Evolutionary conservation across 2,113 vertebrate species (phyloP), one percentile per base, ranked within the genome.

Genomic region (Cottus gobio): DNA sequence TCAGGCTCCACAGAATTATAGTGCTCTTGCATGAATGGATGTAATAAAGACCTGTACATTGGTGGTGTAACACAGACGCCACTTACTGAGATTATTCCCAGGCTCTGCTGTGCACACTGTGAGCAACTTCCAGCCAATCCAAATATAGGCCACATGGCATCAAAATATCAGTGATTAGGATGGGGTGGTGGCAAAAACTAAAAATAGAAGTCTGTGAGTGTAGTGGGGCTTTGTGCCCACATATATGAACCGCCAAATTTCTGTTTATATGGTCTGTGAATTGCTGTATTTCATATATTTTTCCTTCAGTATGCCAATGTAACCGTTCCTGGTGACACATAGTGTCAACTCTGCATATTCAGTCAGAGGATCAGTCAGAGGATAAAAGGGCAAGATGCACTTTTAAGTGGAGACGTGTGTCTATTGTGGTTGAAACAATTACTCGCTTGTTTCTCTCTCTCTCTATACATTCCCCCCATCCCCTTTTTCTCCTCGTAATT

Each of bases 1-100:
- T 81, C 73, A 66, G 74, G 65, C 70, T 76, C 72, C 65, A 71
- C 58, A 46, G 77, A 81, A 77, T 34, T 82, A 68, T 34, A 60
- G 65, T 60, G 30, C 77, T 73, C 65, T 12, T 76, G 57, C 83
- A 78, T 82, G 75, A 71, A 87, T 88, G 82, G 79, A 85, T 84
- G 54, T 80, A 85, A 89, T 87, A 80, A 87, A 3, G 4, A 61
- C 31, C n/a, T 75, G 58, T 70, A 50, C 65, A 68, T 77, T 75
- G 42, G 75, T 62, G 79, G 82, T 83, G 36, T 52, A 48, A 83
- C 68, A 75, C 62, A 75, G 46, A 50, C 8, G 4, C 65, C 82
- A 64, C 75, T 81, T 69, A 76, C 67, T 61, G 60, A 39, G 63
- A 85, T 85, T 71, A 81, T 71, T 83, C 24, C 77, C 77, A 65